These are phyloP conservation scores for Limnephilus lunatus DNA, from an alignment of 2,888 invertebrate species.

Conservation along the genomic window DNA sequence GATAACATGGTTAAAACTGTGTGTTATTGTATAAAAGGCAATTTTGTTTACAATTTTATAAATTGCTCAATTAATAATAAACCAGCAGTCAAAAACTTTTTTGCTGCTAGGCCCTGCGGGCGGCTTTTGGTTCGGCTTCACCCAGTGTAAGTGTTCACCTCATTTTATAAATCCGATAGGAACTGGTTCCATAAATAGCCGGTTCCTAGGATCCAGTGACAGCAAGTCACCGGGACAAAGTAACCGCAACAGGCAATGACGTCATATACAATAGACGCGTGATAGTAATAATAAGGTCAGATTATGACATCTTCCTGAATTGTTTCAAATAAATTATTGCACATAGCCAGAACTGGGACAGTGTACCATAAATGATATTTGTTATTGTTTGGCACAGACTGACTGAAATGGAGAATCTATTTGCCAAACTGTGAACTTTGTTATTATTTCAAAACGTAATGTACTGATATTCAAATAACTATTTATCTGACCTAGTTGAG, in stretches of 20 bases:
- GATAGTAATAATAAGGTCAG: too few species aligned
- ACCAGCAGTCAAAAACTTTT: too few species aligned
- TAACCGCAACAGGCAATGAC: too few species aligned
- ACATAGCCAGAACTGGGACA: not conserved
- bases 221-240: too few species aligned
- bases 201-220: too few species aligned
- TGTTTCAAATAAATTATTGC: not conserved
- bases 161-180: too few species aligned
- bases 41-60: not conserved
- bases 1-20: not conserved
- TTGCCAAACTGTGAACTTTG: not conserved
- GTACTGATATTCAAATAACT: constrained; percentile 2
- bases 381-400: not conserved
- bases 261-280: too few species aligned
- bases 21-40: too few species aligned
- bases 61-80: not conserved
- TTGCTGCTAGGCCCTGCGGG: too few species aligned
- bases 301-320: not conserved
- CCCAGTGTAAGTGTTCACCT: too few species aligned
- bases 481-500: not conserved
- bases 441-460: not conserved
- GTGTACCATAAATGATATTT: not conserved
- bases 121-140: too few species aligned
- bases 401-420: not conserved
- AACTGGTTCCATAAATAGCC: too few species aligned